Evolutionary conservation across 2,797 vertebrate species (phyloP).

Genomic region (Leptodactylus fallax): DNA sequence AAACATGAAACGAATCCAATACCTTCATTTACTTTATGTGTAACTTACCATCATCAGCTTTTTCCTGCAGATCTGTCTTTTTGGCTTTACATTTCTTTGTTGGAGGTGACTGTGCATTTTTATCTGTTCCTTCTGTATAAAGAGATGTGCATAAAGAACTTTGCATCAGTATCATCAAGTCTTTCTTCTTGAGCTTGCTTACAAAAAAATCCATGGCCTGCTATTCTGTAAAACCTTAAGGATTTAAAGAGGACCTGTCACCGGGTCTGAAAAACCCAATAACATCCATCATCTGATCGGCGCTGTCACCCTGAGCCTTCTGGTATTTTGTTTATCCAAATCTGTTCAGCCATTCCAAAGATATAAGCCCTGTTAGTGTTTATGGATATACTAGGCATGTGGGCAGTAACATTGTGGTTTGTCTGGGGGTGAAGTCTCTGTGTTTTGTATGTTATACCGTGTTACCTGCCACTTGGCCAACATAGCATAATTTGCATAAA

Average conservation of each 20-base stretch:
- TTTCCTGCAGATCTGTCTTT: constrained; percentile 70
- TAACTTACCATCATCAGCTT: constrained; percentile 72
- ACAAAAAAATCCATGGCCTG: neutral
- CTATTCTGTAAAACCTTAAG: neutral
- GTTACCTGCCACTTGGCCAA: no score
- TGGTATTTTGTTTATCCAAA: no score
- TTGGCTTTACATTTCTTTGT: constrained; percentile 76
- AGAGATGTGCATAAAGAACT: constrained; percentile 24
- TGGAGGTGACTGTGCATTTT: constrained; percentile 70
- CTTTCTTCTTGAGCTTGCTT: neutral
- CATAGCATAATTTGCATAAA: no score
- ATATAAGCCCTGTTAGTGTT: no score
- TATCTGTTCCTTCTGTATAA: constrained; percentile 71
- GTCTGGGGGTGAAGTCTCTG: no score
- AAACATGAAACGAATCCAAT: neutral
- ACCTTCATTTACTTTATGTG: neutral
- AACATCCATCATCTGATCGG: no score
- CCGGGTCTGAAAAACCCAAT: no score
- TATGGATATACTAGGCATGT: no score
- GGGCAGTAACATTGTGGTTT: no score
- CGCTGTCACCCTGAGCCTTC: no score
- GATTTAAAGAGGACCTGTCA: neutral
- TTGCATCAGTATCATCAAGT: neutral
- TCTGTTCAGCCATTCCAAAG: no score
- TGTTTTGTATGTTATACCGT: no score